phyloP scores from a whole-genome alignment of 2,888 invertebrate genomes.

The Lordiphosa fenestrarum region DNA sequence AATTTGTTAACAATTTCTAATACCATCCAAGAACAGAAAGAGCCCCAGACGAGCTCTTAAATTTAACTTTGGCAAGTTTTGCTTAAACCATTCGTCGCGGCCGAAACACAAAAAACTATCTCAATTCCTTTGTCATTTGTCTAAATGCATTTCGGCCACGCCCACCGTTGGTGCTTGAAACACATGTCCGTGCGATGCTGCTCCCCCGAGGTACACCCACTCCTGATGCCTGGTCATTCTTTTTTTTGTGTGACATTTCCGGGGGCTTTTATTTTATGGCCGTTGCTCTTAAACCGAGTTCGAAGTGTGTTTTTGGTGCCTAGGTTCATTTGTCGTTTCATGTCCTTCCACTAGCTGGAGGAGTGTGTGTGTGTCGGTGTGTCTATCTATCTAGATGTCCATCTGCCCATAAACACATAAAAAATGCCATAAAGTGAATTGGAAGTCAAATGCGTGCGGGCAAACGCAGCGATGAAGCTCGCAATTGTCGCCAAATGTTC shows the following conservation, averaged over 20 bases:
- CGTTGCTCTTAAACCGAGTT: conserved; percentile 68
- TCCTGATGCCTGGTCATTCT: no score
- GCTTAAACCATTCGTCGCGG: no score
- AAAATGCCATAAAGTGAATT: conserved; percentile 72
- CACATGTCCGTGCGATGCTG: not conserved
- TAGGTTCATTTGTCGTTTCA: no score
- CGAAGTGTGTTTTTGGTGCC: conserved; percentile 42
- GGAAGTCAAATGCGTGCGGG: conserved; percentile 64
- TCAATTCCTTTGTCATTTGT: no score
- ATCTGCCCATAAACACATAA: conserved; percentile 60
- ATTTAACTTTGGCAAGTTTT: no score
- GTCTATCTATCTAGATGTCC: conserved; percentile 45
- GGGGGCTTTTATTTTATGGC: conserved; percentile 68
- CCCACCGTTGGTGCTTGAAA: no score
- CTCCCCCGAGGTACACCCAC: conserved; percentile 8
- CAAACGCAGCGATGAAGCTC: not conserved
- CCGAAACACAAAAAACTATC: no score
- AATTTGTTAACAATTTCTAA: no score
- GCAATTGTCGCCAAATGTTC: no score
- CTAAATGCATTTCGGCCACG: no score
- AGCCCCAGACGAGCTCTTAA: no score
- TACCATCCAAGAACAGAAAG: no score
- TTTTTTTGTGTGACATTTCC: conserved; percentile 20
- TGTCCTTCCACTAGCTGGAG: conserved; percentile 6
- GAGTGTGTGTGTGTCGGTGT: conserved; percentile 25